Evolutionary conservation across 1,140 invertebrate genomes (phyloP), one percentile per base, ranked within the genome.

Genomic region (Drosophila nebulosa): DNA sequence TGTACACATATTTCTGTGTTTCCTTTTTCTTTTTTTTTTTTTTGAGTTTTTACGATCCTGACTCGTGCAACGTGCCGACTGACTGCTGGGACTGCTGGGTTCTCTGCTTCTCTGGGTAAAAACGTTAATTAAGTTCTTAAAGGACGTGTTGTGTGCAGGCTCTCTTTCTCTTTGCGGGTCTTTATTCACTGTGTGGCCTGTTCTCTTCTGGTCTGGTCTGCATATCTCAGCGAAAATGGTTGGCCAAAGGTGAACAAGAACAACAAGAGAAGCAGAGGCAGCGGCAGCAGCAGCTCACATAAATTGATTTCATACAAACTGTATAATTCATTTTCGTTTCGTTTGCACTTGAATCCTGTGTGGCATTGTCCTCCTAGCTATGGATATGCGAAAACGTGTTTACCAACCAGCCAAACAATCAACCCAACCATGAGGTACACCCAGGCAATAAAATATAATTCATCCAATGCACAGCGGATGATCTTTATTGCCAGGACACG

Each of bases 231-330:
- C 46, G 59, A 46, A 21, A 32, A 42, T 6, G 4, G 39, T 39
- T 7, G 21, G 12, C 3, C n/a, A 16, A 16, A 39, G 24, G 5
- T 21, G 35, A 12, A 12, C 22, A 26, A 22, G 27, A 7, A 36
- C 3, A 52, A 51, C 58, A 69, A 59, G 46, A 5, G 18, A 4
- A 3, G 7, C 36, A 35, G 9, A 30, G 62, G 14, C 35, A 35
- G 16, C 55, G 61, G 61, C n/a, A n/a, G 50, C 60, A 35, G 63
- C n/a, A 62, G 46, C 63, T 72, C 64, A 64, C 51, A 72, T 79
- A 85, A 85, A 85, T 85, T 85, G 81, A 85, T 86, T 85, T 79
- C 61, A 77, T 65, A 64, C 64, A 66, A 80, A 84, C 58, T 57
- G 69, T 57, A 77, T 80, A 77, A 77, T 77, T 80, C 69, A 77